Percentiles rank a stretch among this genome's conserved stretches.
phyloP scores from a whole-genome alignment of 2,113 vertebrate species.

The Tachycineta bicolor region DNA sequence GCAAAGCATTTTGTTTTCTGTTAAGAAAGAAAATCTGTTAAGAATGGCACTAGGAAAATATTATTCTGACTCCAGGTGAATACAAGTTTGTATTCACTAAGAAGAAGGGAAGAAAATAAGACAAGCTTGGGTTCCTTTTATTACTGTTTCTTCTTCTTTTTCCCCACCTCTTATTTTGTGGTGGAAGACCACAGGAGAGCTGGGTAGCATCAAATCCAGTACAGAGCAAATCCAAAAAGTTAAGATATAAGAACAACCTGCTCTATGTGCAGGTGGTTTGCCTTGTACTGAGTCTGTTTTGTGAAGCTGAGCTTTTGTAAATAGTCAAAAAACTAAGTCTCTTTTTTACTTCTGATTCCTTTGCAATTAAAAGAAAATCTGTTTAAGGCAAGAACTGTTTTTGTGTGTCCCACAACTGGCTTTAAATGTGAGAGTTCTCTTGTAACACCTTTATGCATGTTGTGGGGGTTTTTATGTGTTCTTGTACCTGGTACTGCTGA shows the following conservation, averaged over 20 bases:
- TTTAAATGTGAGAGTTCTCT: not conserved
- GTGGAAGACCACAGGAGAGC: not conserved
- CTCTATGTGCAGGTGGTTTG: not conserved
- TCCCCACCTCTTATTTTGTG: not conserved
- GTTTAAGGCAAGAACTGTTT: not conserved
- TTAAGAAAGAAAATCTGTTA: not conserved
- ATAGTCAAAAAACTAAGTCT: not conserved
- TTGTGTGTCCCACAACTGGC: not conserved
- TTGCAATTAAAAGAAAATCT: not conserved
- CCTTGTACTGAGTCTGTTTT: not conserved
- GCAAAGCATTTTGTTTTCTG: not conserved
- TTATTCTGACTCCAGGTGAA: not conserved
- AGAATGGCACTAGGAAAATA: not conserved
- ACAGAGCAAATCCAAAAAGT: not conserved
- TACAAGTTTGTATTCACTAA: accelerated
- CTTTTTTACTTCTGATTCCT: not conserved
- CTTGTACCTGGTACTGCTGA: not conserved
- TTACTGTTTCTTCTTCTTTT: not conserved
- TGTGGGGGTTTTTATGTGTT: not conserved
- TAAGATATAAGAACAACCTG: not conserved
- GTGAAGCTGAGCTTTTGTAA: not conserved
- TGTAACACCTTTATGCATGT: not conserved
- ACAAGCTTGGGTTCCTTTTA: not conserved
- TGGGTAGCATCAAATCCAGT: not conserved
- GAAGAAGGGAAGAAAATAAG: not conserved